Conservation (phyloP, 1,140 invertebrate species). For the Drosophila prosaltans region DNA sequence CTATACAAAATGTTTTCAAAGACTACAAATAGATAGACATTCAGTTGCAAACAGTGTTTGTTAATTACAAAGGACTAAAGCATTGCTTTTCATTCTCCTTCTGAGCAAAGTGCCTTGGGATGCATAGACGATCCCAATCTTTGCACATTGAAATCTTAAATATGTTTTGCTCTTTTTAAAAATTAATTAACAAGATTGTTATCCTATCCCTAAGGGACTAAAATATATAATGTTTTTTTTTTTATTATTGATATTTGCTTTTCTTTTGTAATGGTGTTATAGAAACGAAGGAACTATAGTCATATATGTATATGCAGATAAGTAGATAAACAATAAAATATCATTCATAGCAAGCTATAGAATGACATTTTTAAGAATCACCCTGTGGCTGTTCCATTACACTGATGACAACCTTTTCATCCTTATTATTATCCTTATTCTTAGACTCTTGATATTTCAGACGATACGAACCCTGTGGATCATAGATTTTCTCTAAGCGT, state of each 20-base stretch:
- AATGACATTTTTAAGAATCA: slow-evolving; percentile 1
- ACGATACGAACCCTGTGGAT: slow-evolving; percentile 85
- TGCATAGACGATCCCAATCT: too few species aligned
- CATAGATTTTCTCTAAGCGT: slow-evolving; percentile 85
- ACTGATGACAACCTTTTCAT: background rate
- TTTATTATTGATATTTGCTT: background rate
- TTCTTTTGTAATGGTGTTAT: background rate
- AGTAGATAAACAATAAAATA: background rate
- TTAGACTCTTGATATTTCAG: slow-evolving; percentile 65
- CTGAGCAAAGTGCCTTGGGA: too few species aligned
- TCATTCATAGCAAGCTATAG: background rate
- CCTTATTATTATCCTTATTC: slow-evolving; percentile 23
- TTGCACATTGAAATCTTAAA: too few species aligned
- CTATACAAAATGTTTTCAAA: background rate
- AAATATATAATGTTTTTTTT: background rate
- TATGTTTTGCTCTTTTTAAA: too few species aligned
- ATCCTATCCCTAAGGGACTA: background rate
- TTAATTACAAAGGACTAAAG: too few species aligned
- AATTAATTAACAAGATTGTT: too few species aligned
- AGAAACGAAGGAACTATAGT: background rate
- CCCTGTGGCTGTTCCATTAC: slow-evolving; percentile 7
- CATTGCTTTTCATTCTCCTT: too few species aligned
- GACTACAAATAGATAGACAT: too few species aligned
- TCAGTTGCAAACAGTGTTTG: too few species aligned
- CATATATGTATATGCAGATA: background rate